Base-by-base conservation (phyloP, 2,888 invertebrate genomes). In the Glaucopsyche alexis region DNA sequence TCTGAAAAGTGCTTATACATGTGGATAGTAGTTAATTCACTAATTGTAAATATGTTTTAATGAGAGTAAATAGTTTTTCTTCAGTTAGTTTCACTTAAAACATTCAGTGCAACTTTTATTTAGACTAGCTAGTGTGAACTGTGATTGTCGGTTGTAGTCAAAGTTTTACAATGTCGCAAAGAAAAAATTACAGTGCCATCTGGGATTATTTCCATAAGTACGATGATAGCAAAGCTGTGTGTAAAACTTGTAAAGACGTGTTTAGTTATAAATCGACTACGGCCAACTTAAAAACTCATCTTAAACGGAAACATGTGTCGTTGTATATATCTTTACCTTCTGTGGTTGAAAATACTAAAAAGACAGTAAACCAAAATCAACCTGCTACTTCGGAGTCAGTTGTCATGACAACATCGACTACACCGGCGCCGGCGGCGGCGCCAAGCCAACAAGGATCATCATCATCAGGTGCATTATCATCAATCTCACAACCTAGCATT, bases 171-270 rank as follows among this genome's bases (percentile, higher is more conserved):
- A 60, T 60, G 60, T 60, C 60, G 19, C 60, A n/a, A n/a, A n/a
- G 60, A 60, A 60, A 60, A 60, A 60, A 60, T 19, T 60, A 16
- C 66, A 73, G 74, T 73, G 71, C 29, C 52, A 47, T 75, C 11
- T 75, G 75, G 73, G 60, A 71, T 60, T 67, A 73, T 71, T 75
- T 73, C 69, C 71, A 73, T 66, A 75, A 75, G 40, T 47, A 38
- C 49, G 29, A 73, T 29, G 71, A 73, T 47, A 50, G 64, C 8
- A 75, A 73, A 71, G 73, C 75, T 55, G 65, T 65, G 29, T 75
- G 73, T 60, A 73, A 73, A 40, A 73, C 49, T 42, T 75, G 73
- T 71, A 69, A 42, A 47, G 73, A 75, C 29, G 60, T 60, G 49
- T 72, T 67, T 49, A 73, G 74, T 67, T 75, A 71, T 69, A 75